Percentiles rank a stretch among this genome's conserved stretches.
phyloP scores from a whole-genome alignment of 2,797 vertebrate species.

The Pogoniulus pusillus region DNA sequence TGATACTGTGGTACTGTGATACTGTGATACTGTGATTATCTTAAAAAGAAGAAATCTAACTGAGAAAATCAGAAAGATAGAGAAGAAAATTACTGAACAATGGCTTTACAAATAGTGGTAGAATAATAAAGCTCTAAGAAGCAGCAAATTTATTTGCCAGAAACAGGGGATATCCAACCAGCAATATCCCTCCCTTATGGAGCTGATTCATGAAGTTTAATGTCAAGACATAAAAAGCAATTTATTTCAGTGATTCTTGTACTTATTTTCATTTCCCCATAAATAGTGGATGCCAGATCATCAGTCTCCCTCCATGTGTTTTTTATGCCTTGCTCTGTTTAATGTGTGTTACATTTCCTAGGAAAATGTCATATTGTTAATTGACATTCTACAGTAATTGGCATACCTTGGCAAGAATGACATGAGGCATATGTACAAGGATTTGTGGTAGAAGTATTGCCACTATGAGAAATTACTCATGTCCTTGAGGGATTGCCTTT shows the following conservation, averaged over 20 bases:
- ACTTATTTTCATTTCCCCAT: constrained; percentile 1
- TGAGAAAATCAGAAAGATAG: neutral
- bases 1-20: no score
- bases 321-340: neutral
- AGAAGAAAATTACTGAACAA: neutral
- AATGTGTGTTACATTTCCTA: neutral
- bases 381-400: neutral
- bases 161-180: neutral
- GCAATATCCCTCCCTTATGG: neutral
- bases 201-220: neutral
- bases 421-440: neutral
- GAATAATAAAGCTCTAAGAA: neutral
- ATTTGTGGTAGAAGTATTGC: neutral
- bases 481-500: neutral
- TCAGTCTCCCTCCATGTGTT: neutral
- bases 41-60: no score
- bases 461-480: neutral
- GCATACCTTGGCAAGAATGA: neutral
- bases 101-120: neutral
- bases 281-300: neutral
- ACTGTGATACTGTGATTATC: no score
- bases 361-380: constrained; percentile 4
- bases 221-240: neutral
- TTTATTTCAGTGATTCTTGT: neutral
- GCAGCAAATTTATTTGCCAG: neutral